phyloP scores from a whole-genome alignment of 35 echinoderm and acorn worm species.

The Heliocidaris erythrogramma region DNA sequence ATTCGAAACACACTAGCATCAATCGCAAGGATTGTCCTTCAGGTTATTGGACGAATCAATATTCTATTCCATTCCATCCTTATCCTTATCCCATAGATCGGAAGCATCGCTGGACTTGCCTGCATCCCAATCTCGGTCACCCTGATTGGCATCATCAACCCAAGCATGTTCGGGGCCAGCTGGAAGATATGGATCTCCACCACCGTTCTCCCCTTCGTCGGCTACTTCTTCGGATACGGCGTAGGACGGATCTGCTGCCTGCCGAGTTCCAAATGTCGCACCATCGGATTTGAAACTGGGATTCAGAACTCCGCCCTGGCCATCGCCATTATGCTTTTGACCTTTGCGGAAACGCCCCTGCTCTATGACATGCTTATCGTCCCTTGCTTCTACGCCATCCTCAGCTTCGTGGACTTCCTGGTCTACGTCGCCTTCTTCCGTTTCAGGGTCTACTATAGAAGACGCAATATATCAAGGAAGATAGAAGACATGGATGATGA shows the following conservation, averaged over 20 bases:
- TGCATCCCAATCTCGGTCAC: constrained; percentile 50
- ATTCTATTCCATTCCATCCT: no score
- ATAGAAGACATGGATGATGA: no score
- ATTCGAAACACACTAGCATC: no score
- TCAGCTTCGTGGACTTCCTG: background rate
- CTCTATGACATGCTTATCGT: constrained; percentile 61
- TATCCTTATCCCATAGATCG: constrained; percentile 60
- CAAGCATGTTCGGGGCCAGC: constrained; percentile 62
- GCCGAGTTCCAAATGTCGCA: constrained; percentile 65
- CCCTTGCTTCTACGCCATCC: constrained; percentile 63
- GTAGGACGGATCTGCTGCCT: constrained; percentile 60
- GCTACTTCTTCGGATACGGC: constrained; percentile 65
- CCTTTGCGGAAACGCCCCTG: constrained; percentile 49
- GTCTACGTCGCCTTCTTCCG: background rate
- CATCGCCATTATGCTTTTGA: constrained; percentile 62
- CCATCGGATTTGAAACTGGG: constrained; percentile 83
- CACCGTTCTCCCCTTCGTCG: constrained; percentile 47
- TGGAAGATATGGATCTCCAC: constrained; percentile 82
- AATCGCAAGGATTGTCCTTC: no score
- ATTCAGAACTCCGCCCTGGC: constrained; percentile 78
- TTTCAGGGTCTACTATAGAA: background rate
- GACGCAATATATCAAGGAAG: background rate
- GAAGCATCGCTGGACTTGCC: constrained; percentile 57
- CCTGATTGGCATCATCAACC: constrained; percentile 75
- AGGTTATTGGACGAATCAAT: no score